A percentile compares a stretch with the other conserved stretches of the same genome.
phyloP scores from a whole-genome alignment of 2,113 vertebrate genomes.

The Rhinolophus ferrumequinum region DNA sequence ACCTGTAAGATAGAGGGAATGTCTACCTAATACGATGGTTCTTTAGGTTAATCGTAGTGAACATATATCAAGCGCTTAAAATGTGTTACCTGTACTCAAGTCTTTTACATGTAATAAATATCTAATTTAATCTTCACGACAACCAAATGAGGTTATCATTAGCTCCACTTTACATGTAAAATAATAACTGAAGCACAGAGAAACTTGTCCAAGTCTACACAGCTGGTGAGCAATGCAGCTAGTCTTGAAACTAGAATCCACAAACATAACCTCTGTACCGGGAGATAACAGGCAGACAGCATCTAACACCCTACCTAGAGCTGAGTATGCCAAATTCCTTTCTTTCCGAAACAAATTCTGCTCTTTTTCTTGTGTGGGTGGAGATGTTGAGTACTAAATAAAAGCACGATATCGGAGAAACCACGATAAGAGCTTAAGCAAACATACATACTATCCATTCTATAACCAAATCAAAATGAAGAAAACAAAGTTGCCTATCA shows the following conservation, averaged over 20 bases:
- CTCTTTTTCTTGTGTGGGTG: not conserved
- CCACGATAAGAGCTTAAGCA: not conserved
- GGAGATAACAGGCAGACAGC: fast-evolving
- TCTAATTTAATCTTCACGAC: not conserved
- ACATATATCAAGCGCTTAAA: not conserved
- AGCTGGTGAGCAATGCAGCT: not conserved
- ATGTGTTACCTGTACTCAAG: not conserved
- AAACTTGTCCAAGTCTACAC: not conserved
- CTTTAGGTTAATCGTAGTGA: not conserved
- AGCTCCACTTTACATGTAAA: not conserved
- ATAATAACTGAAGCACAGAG: not conserved
- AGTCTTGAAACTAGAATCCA: not conserved
- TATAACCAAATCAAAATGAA: not conserved
- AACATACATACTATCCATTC: not conserved
- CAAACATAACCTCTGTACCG: not conserved
- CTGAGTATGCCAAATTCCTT: not conserved
- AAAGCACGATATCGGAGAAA: not conserved
- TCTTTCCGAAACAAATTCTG: not conserved
- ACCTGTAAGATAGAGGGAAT: not conserved
- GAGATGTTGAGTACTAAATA: not conserved
- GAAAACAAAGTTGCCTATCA: not conserved
- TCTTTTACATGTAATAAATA: not conserved
- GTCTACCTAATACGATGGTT: not conserved
- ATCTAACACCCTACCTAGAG: not conserved
- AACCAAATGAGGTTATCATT: not conserved